Percentiles rank a stretch among this genome's conserved stretches.
These are phyloP conservation scores for Panulirus ornatus DNA, from an alignment of 1,140 invertebrate genomes.

Conservation along the genomic window DNA sequence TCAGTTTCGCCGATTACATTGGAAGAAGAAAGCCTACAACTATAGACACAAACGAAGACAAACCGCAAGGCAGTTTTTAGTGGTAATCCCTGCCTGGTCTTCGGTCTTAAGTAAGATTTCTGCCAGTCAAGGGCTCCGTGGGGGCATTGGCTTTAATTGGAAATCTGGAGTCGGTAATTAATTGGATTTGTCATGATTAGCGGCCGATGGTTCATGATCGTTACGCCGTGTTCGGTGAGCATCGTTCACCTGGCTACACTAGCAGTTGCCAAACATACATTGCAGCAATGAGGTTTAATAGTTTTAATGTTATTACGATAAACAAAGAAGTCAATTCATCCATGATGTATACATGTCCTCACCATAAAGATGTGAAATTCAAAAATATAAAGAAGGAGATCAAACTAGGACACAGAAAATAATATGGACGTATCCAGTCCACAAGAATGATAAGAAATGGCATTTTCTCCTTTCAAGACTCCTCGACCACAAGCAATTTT, in stretches of 20 bases:
- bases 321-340: too few species aligned
- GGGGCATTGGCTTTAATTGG: slow-evolving; percentile 71
- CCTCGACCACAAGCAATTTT: slow-evolving; percentile 37
- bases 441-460: slow-evolving; percentile 6
- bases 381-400: too few species aligned
- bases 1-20: not conserved
- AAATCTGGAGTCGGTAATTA: slow-evolving; percentile 73
- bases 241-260: slow-evolving; percentile 60
- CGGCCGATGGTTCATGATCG: slow-evolving; percentile 64
- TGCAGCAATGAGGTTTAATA: too few species aligned
- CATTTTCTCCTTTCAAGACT: not conserved
- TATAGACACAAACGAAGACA: slow-evolving; percentile 50
- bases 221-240: slow-evolving; percentile 21
- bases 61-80: slow-evolving; percentile 54
- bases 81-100: slow-evolving; percentile 49
- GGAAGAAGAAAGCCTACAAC: not conserved
- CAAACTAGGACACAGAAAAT: too few species aligned
- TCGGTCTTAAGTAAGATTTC: slow-evolving; percentile 71
- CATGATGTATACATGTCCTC: too few species aligned
- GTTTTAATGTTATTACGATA: too few species aligned
- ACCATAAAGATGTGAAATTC: too few species aligned
- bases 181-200: slow-evolving; percentile 73
- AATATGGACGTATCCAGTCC: too few species aligned
- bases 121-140: slow-evolving; percentile 61
- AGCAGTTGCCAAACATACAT: not conserved